Evolutionary conservation across 1,140 invertebrate genomes (phyloP).

Genomic region (Pseudomyrmex dendroicus): DNA sequence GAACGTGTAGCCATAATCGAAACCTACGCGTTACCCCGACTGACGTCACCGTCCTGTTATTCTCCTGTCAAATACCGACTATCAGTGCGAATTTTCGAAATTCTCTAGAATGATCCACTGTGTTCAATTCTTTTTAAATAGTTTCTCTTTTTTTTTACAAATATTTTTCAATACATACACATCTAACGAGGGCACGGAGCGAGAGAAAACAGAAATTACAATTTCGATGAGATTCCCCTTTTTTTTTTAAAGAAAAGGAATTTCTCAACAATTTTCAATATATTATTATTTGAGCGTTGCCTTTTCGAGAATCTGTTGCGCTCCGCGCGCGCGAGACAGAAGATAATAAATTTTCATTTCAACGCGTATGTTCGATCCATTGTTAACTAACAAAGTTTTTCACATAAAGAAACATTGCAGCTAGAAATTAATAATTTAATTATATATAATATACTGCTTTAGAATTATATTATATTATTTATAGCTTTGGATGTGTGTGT

Average conservation of each 20-base stretch:
- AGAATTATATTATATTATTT: no score
- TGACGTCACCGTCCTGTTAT: slow-evolving; percentile 73
- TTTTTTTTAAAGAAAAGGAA: background rate
- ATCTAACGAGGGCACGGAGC: background rate
- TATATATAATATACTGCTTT: no score
- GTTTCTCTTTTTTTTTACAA: background rate
- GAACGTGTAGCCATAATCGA: slow-evolving; percentile 43
- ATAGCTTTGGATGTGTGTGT: no score
- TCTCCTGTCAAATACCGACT: slow-evolving; percentile 62
- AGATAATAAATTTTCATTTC: background rate
- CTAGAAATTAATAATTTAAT: no score
- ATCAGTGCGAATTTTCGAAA: slow-evolving; percentile 44
- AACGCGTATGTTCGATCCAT: background rate
- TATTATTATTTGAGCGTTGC: background rate
- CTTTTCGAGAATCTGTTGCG: background rate
- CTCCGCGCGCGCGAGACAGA: background rate
- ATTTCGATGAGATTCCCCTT: background rate
- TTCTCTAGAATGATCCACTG: slow-evolving; percentile 18
- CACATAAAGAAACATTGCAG: no score
- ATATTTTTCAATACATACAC: no score
- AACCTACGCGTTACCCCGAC: slow-evolving; percentile 67
- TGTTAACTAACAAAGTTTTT: slow-evolving; percentile 1
- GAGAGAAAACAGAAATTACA: background rate
- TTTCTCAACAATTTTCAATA: slow-evolving; percentile 38
- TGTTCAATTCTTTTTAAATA: background rate